Evolutionary conservation across 2,888 invertebrate species (phyloP).

Genomic region (Spisula subtruncata): DNA sequence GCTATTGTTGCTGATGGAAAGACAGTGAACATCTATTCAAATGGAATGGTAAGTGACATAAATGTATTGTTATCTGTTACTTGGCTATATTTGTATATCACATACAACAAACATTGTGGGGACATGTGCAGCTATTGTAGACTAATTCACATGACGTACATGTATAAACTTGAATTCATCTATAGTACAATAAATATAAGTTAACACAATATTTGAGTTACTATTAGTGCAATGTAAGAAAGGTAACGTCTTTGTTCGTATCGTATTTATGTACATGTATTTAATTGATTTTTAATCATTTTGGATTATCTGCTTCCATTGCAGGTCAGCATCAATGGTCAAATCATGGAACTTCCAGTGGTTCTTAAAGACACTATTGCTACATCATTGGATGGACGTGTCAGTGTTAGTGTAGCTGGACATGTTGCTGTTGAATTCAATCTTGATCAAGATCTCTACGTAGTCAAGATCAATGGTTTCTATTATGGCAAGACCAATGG

Average conservation of each 20-base stretch:
- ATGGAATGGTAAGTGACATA: conserved; percentile 73
- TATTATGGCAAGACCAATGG: conserved; percentile 96
- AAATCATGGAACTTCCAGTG: conserved; percentile 90
- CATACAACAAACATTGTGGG: background rate
- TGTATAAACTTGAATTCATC: background rate
- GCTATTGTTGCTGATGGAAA: conserved; percentile 71
- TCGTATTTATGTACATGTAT: background rate
- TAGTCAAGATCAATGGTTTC: conserved; percentile 92
- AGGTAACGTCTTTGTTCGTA: no score
- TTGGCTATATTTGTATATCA: background rate
- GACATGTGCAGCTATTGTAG: background rate
- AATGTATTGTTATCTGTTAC: background rate
- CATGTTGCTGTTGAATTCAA: conserved; percentile 88
- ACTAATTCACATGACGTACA: background rate
- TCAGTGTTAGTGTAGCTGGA: conserved; percentile 88
- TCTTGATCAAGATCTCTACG: conserved; percentile 88
- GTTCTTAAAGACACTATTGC: conserved; percentile 87
- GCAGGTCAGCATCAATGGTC: conserved; percentile 23
- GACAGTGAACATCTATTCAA: conserved; percentile 76
- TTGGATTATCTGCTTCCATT: background rate
- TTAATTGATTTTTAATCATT: background rate
- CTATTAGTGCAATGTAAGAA: background rate
- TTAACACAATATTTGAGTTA: background rate
- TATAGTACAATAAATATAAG: background rate
- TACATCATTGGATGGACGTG: conserved; percentile 83